phyloP scores from a whole-genome alignment of 2,113 vertebrate species.

The Brachypodius melanocephalos region DNA sequence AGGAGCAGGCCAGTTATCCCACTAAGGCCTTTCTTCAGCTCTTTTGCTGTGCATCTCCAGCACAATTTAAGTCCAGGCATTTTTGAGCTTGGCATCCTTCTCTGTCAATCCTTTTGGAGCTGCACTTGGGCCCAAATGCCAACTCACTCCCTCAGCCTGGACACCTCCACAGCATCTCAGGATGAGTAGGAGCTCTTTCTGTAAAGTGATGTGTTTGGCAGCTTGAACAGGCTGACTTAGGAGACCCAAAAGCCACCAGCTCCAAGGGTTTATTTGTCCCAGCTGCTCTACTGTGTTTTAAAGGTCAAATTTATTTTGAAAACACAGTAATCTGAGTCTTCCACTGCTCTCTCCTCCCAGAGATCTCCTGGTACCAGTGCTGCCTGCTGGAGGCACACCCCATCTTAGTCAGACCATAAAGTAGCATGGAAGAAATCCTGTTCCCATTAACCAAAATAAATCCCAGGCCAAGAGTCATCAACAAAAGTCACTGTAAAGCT shows the following conservation, averaged over 20 bases:
- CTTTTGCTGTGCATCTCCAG: background rate
- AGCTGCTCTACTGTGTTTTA: background rate
- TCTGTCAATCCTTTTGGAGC: background rate
- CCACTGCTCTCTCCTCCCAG: background rate
- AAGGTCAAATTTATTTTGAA: slow-evolving; percentile 37
- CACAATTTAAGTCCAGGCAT: background rate
- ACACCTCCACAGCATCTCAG: background rate
- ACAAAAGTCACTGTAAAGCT: background rate
- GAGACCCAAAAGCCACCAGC: background rate
- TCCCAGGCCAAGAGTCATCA: background rate
- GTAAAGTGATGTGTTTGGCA: background rate
- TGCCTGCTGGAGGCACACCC: background rate
- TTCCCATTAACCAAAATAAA: background rate
- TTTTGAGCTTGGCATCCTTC: background rate
- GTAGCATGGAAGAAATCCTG: background rate
- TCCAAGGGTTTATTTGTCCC: background rate
- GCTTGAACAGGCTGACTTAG: background rate
- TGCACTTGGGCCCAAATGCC: background rate
- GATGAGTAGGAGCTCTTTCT: background rate
- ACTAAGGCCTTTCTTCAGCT: background rate
- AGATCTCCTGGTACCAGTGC: background rate
- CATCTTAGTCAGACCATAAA: background rate
- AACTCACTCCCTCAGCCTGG: background rate
- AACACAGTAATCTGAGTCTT: background rate
- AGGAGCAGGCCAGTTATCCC: background rate